Evolutionary conservation across 37 sponge, comb jelly and placozoan species (phyloP), one percentile per base, ranked within the genome.

Genomic region (Eunapius fragilis): DNA sequence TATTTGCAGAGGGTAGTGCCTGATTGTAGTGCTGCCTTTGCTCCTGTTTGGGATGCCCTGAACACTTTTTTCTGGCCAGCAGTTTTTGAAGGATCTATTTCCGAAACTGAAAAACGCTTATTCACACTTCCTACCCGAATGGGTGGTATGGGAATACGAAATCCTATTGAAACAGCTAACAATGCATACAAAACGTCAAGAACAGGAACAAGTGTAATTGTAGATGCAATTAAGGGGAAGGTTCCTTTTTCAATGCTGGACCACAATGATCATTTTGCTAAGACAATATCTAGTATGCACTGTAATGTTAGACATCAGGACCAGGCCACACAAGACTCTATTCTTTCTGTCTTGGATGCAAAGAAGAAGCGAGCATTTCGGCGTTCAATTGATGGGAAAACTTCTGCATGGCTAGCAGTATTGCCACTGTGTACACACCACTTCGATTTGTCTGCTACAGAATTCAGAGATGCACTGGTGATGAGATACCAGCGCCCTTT

Each of bases 381-480:
- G 77, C 31, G 79, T 23, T 74, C 87, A 25, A 31, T 30, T 31
- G 87, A 87, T 31, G 33, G 75, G 11, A 74, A 85, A 25, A 35
- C 49, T 12, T 87, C 87, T 13, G 25, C 78, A 25, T 72, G 81
- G 68, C 50, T 87, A 41, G 74, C 73, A 25, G 86, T 78, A 17
- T 23, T 78, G 23, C 86, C 86, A 13, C 19, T 86, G 23, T 71
- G 36, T 25, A 68, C 25, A 22, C 33, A 86, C 37, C 78, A 80
- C 31, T 87, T 87, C 70, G 77, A 87, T 45, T 68, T 87, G 28
- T 72, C 87, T 70, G 75, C 87, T 9, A 80, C 26, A 26, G 87
- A 80, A 31, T 87, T 87, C 36, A 11, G 87, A 26, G 81, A 87
- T 80, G 87, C 71, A 35, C 68, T 87, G 30, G 81, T 82, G 25